Evolutionary conservation across 1,140 invertebrate species (phyloP).

Genomic region (Ostrea edulis): DNA sequence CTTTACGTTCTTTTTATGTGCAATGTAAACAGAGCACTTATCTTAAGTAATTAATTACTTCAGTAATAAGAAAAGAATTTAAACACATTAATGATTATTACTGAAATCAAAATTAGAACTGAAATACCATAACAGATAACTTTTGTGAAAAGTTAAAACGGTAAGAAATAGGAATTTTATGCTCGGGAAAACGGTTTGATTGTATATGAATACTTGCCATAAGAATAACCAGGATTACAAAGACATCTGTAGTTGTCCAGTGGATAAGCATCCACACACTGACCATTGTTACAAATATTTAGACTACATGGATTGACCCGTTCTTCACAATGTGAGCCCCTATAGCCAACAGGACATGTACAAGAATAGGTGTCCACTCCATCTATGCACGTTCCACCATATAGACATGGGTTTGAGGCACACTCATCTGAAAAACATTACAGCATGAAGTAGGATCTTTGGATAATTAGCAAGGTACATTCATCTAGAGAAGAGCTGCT

Average conservation of each 20-base stretch:
- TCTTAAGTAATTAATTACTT: no score
- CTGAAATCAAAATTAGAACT: no score
- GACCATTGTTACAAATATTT: slow-evolving; percentile 27
- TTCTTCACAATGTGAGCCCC: slow-evolving; percentile 58
- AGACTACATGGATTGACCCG: slow-evolving; percentile 45
- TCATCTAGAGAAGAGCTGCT: no score
- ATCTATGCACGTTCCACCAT: slow-evolving; percentile 89
- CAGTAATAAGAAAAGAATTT: no score
- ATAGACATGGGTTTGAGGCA: slow-evolving; percentile 91
- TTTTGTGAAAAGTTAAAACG: no score
- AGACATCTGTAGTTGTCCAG: slow-evolving; percentile 49
- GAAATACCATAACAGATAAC: no score
- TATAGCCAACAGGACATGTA: slow-evolving; percentile 65
- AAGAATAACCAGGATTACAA: slow-evolving; percentile 64
- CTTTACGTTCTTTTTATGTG: no score
- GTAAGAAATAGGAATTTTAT: no score
- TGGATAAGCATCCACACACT: slow-evolving; percentile 55
- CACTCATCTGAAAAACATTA: slow-evolving; percentile 62
- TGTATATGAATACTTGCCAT: slow-evolving; percentile 42
- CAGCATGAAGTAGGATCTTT: no score
- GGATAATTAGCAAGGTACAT: no score
- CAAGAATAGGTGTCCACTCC: slow-evolving; percentile 70
- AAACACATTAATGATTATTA: no score
- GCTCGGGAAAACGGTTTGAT: background rate
- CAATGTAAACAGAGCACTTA: no score